These are phyloP conservation scores for Ctenoplectra terminalis DNA, from an alignment of 1,140 invertebrate species.

Conservation along the genomic window DNA sequence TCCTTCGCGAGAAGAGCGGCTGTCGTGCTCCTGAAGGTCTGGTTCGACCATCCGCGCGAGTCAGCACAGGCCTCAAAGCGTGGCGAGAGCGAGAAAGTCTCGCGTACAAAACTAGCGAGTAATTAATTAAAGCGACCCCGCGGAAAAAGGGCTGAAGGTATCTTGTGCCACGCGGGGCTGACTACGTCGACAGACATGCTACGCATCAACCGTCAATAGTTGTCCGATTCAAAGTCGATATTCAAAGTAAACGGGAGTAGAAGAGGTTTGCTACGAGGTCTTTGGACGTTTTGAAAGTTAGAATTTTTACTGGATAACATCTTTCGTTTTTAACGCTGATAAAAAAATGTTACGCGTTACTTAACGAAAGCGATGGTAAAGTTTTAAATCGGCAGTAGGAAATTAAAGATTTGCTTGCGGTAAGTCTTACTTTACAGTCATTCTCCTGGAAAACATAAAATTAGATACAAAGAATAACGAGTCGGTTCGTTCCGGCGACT, in stretches of 20 bases:
- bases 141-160: constrained; percentile 14
- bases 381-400: no score
- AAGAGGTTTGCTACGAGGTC: neutral
- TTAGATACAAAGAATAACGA: neutral
- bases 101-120: constrained; percentile 66
- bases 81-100: constrained; percentile 53
- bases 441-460: neutral
- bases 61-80: constrained; percentile 58
- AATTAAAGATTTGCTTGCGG: no score
- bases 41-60: constrained; percentile 33
- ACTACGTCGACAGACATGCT: neutral
- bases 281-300: neutral
- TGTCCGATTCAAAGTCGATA: neutral
- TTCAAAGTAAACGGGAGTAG: accelerated
- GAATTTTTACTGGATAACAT: neutral
- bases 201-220: neutral
- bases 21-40: neutral
- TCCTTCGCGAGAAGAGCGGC: constrained; percentile 16
- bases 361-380: no score
- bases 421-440: no score
- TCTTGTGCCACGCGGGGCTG: neutral
- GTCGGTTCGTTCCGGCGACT: neutral
- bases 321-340: neutral
- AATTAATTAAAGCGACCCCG: constrained; percentile 72
- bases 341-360: no score